Conservation (phyloP, 2,888 invertebrate species). For the Tachina lurida region DNA sequence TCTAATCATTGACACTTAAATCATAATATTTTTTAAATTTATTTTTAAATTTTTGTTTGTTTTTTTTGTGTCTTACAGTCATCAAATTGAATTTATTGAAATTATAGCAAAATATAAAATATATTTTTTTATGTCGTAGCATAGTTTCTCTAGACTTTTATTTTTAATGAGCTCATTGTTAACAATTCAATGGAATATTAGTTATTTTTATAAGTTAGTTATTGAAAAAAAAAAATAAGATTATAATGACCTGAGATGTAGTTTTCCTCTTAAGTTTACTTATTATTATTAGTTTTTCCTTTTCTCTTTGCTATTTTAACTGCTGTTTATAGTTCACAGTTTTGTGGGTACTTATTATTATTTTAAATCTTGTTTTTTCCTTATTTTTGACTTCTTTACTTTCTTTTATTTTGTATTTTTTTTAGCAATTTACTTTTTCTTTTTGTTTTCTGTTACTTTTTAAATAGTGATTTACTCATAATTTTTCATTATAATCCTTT, state of each 20-base stretch:
- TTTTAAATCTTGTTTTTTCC: not conserved
- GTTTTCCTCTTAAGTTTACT: slow-evolving; percentile 13
- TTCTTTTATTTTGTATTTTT: slow-evolving; percentile 6
- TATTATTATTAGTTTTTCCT: not conserved
- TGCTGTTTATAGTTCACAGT: slow-evolving; percentile 40
- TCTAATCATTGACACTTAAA: no score
- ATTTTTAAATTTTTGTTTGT: no score
- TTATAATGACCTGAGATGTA: not conserved
- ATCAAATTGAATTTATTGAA: no score
- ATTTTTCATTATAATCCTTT: slow-evolving; percentile 45
- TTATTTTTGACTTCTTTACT: slow-evolving; percentile 4
- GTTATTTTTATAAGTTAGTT: no score
- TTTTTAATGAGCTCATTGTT: no score
- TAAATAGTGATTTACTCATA: slow-evolving; percentile 53
- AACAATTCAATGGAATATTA: no score
- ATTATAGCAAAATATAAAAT: no score
- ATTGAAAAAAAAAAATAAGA: no score
- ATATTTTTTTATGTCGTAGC: no score
- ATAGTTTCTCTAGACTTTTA: no score
- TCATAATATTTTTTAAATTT: no score
- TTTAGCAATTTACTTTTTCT: not conserved
- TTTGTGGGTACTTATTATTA: slow-evolving; percentile 5
- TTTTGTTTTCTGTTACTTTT: slow-evolving; percentile 12
- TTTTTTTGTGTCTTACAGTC: no score
- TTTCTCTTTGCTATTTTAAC: slow-evolving; percentile 9